Evolutionary conservation across 2,113 vertebrate species (phyloP), one percentile per base, ranked within the genome.

Genomic region (Bubo scandiacus): DNA sequence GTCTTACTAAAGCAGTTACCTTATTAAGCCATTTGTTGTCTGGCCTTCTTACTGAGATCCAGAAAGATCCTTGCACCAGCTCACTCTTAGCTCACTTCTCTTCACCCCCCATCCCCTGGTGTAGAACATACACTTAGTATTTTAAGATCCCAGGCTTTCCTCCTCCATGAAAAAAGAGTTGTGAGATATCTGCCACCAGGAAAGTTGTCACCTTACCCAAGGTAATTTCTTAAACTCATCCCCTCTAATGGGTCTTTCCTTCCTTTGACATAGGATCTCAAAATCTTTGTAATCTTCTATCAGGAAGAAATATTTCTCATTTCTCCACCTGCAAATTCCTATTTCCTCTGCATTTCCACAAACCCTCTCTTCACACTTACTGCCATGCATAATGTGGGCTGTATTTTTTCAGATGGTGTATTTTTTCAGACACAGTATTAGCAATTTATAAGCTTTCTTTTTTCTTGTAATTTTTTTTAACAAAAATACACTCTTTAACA

Each of bases 91-190:
- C 5, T 77, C 27, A 32, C 30, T 18, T 67, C 10, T n/a, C 10
- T 22, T 89, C 17, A 47, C 5, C 1, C 10, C 7, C 5, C 0
- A 1, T 20, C 8, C 3, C 6, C 10, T 1, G 3, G 14, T 45
- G 19, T 7, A 59, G 38, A 86, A 34, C 5, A 21, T 12, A 21
- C 40, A 30, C 2, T 49, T 43, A 25, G 15, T 32, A 5, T 32
- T 61, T 36, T 2, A 58, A 54, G 2, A 11, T 36, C 51, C 17
- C 8, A 61, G 9, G 4, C 7, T 82, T 45, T 72, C 4, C 4
- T 54, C 3, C 6, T 91, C 26, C 3, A 1, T 52, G 13, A 36
- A 73, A 71, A 74, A 78, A 22, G 2, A 58, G 4, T 58, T 52
- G 15, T 42, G 20, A 72, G 36, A n/a, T 40, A 61, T 29, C 20